Evolutionary conservation across 2,888 invertebrate genomes (phyloP), one percentile per base, ranked within the genome.

Genomic region (Liodrosophila aerea): DNA sequence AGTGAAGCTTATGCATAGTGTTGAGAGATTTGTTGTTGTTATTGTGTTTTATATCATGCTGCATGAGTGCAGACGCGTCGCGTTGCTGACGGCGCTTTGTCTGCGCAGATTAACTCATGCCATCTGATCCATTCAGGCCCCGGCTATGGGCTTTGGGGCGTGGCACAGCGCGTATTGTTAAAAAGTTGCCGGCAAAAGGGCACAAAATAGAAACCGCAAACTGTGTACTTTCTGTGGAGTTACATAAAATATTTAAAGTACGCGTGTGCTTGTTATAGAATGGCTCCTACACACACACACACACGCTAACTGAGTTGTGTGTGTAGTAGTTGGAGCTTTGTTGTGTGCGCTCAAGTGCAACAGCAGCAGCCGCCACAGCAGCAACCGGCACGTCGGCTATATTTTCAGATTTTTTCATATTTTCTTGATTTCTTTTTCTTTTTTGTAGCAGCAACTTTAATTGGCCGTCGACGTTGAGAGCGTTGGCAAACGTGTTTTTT

Each of bases 401-500:
- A 9, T 30, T 30, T 7, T 2, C 7, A 30, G n/a, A 41, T 41
- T 16, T 39, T 45, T 39, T 39, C 39, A 39, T 16, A 39, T 39
- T 39, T 39, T 39, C 39, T 39, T 18, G 16, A 9, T 37, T 37
- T 37, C 16, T 13, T 34, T 11, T 39, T 31, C 47, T 47, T 47
- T 54, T 40, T 44, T 40, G 41, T 34, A 44, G 52, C 60, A 64
- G 73, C 81, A 76, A 63, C 57, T 77, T 72, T 78, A 81, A 77
- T 84, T 78, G 70, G 64, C 33, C 34, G 73, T 44, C 31, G 37
- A 54, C 30, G 59, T 54, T 29, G 39, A 40, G 50, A 72, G 75
- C 75, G 85, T 84, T 84, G 78, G 85, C 78, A 78, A 78, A 84
- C 85, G 54, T 84, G 78, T 78, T 78, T 76, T 56, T 57, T 18